Percentiles rank a stretch among this genome's conserved stretches.
Conservation (phyloP, 2,797 vertebrate species). For the Prunella strophiata region DNA sequence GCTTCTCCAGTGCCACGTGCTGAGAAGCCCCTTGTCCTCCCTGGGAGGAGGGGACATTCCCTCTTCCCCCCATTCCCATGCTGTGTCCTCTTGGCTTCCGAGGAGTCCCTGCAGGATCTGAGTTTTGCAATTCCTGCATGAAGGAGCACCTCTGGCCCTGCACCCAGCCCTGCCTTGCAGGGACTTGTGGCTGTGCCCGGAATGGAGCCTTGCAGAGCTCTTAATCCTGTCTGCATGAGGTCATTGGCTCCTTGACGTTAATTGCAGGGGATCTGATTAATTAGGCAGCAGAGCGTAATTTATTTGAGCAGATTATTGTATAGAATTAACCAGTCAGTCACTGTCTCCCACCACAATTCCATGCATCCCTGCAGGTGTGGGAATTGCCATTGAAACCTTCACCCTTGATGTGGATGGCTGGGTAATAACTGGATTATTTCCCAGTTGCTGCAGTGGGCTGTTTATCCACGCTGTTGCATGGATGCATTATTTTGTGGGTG, state of each 20-base stretch:
- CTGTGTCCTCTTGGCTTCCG: accelerated
- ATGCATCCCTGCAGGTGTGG: background rate
- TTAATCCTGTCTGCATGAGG: background rate
- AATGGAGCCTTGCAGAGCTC: background rate
- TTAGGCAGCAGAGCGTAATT: background rate
- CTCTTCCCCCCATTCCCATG: accelerated
- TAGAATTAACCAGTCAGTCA: background rate
- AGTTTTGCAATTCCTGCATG: background rate
- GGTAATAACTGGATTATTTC: background rate
- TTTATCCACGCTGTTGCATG: background rate
- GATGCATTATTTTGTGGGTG: background rate
- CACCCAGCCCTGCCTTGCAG: background rate
- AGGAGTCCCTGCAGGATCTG: accelerated
- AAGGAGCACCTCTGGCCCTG: background rate
- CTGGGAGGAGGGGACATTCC: accelerated
- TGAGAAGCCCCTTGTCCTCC: background rate
- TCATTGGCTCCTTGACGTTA: background rate
- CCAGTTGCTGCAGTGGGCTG: background rate
- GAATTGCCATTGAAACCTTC: accelerated
- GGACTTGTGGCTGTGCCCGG: background rate
- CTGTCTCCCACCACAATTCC: background rate
- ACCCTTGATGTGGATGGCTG: background rate
- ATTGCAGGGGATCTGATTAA: slow-evolving; percentile 36
- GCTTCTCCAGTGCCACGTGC: accelerated
- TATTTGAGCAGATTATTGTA: background rate